Evolutionary conservation across 2,888 invertebrate genomes (phyloP).

Genomic region (Drosophila putrida): DNA sequence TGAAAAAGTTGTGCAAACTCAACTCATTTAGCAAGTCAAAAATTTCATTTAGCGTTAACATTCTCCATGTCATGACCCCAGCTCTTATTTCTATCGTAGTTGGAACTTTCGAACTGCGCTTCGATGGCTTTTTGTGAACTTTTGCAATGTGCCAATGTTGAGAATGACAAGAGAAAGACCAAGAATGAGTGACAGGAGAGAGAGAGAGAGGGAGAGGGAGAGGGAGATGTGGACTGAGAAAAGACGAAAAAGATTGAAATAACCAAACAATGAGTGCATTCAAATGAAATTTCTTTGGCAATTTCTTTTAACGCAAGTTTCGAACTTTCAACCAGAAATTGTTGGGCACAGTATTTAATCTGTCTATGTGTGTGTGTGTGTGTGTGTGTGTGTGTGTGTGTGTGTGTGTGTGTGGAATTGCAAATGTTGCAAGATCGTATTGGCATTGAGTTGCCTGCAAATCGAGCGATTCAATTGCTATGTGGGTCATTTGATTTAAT

Average conservation of each 20-base stretch:
- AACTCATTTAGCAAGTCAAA: conserved; percentile 72
- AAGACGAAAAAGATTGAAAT: conserved; percentile 30
- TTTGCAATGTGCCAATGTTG: conserved; percentile 38
- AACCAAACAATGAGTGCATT: conserved; percentile 58
- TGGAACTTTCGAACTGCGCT: conserved; percentile 54
- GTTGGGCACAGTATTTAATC: conserved; percentile 28
- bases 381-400: conserved; percentile 7
- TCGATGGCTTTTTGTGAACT: conserved; percentile 72
- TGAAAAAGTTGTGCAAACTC: conserved; percentile 56
- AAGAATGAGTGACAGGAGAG: not conserved
- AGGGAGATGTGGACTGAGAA: too few species aligned
- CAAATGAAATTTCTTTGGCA: conserved; percentile 55
- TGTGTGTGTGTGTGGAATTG: conserved; percentile 37
- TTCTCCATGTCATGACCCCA: conserved; percentile 41
- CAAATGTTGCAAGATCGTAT: conserved; percentile 55
- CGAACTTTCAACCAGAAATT: conserved; percentile 34
- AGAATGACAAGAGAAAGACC: not conserved
- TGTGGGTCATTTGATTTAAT: conserved; percentile 75
- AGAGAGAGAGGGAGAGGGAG: not conserved
- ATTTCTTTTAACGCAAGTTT: conserved; percentile 53
- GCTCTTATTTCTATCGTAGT: conserved; percentile 4
- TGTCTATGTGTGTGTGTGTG: conserved; percentile 1
- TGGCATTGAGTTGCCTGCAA: conserved; percentile 53
- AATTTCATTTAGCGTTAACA: conserved; percentile 73
- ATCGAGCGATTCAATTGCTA: conserved; percentile 71